A percentile compares a stretch with the other conserved stretches of the same genome.
phyloP scores from a whole-genome alignment of 1,140 invertebrate species.

The Drosophila sucinea region DNA sequence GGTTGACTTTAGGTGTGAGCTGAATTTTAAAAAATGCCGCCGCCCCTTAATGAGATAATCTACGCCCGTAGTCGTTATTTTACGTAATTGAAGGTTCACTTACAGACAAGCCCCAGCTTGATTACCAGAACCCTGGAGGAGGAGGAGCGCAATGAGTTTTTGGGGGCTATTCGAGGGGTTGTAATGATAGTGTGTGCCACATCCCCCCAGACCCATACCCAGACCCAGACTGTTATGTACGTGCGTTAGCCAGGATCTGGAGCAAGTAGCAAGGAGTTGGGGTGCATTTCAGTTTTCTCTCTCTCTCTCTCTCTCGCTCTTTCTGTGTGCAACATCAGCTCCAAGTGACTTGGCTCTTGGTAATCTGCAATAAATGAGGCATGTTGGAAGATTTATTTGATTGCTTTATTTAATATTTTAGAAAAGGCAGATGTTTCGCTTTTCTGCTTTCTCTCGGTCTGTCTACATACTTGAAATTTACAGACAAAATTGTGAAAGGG shows the following conservation, averaged over 20 bases:
- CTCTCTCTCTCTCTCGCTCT: slow-evolving; percentile 2
- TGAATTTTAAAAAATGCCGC: slow-evolving; percentile 69
- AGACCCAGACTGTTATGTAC: background rate
- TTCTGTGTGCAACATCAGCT: slow-evolving; percentile 39
- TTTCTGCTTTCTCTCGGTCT: slow-evolving; percentile 38
- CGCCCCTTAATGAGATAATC: slow-evolving; percentile 78
- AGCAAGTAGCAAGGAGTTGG: background rate
- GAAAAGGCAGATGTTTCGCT: slow-evolving; percentile 74
- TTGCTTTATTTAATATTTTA: slow-evolving; percentile 82
- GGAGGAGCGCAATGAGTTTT: slow-evolving; percentile 15
- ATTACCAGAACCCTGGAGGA: slow-evolving; percentile 17
- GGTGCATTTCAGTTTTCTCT: background rate
- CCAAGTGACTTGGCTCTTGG: slow-evolving; percentile 45
- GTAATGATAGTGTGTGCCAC: slow-evolving; percentile 49
- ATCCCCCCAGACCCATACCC: background rate
- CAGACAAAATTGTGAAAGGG: slow-evolving; percentile 10
- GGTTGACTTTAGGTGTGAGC: slow-evolving; percentile 46
- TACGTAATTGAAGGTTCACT: slow-evolving; percentile 81
- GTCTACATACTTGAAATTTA: slow-evolving; percentile 32
- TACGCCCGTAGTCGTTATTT: slow-evolving; percentile 69
- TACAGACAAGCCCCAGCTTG: slow-evolving; percentile 41
- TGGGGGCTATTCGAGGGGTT: slow-evolving; percentile 15
- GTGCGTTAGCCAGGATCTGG: background rate
- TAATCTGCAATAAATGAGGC: slow-evolving; percentile 83
- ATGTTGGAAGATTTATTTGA: slow-evolving; percentile 82